phyloP scores from a whole-genome alignment of 2,113 vertebrate genomes.

The Aspidoscelis tigris region DNA sequence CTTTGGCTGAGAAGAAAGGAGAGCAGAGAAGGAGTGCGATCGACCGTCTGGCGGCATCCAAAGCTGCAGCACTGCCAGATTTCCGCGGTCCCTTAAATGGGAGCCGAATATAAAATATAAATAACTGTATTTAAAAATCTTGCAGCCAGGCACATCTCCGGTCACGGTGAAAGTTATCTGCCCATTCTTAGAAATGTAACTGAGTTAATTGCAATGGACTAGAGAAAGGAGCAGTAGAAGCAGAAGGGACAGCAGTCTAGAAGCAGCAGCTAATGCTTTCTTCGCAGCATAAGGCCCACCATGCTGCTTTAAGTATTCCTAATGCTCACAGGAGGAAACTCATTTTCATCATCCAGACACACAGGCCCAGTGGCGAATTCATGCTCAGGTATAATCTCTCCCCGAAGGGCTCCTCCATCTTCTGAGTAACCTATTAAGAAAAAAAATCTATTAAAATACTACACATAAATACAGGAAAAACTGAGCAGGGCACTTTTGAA shows the following conservation, averaged over 20 bases:
- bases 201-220: slow-evolving; percentile 27
- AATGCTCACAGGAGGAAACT: slow-evolving; percentile 93
- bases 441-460: not conserved
- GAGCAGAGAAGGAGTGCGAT: not conserved
- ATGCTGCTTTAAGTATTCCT: slow-evolving; percentile 78
- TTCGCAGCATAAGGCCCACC: slow-evolving; percentile 46
- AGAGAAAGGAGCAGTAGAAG: slow-evolving; percentile 13
- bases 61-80: not conserved
- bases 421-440: slow-evolving; percentile 87
- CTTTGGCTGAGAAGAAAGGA: not conserved
- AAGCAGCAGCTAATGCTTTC: slow-evolving; percentile 41
- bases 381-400: slow-evolving; percentile 92
- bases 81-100: not conserved
- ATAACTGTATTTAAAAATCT: not conserved
- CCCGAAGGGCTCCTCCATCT: slow-evolving; percentile 88
- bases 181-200: slow-evolving; percentile 48
- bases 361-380: slow-evolving; percentile 91
- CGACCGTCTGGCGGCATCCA: not conserved
- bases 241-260: slow-evolving; percentile 45
- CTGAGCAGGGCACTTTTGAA: not conserved
- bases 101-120: not conserved
- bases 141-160: slow-evolving; percentile 43
- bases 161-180: not conserved
- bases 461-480: not conserved
- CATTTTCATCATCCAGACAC: slow-evolving; percentile 92